These are phyloP conservation scores for Pogonognathellus flavescens DNA, from an alignment of 1,140 invertebrate species.

Conservation along the genomic window DNA sequence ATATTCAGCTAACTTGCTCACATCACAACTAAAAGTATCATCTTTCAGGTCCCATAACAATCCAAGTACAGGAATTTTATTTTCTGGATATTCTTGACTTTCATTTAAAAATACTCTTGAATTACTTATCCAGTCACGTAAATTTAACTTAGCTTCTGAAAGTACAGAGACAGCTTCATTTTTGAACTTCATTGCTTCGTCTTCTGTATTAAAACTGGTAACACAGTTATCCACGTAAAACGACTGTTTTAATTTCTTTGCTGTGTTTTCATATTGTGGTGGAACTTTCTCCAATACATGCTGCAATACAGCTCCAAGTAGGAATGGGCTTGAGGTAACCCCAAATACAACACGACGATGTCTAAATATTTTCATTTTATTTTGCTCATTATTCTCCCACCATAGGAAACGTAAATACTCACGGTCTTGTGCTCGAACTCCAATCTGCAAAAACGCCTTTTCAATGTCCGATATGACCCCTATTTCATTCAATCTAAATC, in stretches of 20 bases:
- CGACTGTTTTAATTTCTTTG: not conserved
- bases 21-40: not conserved
- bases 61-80: not conserved
- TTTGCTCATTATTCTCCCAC: slow-evolving; percentile 2
- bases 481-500: not conserved
- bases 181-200: not conserved
- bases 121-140: not conserved
- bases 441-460: slow-evolving; percentile 43
- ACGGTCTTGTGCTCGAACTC: slow-evolving; percentile 1
- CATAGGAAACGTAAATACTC: slow-evolving; percentile 40
- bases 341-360: slow-evolving; percentile 60
- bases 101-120: too few species aligned
- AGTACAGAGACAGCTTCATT: not conserved
- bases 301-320: slow-evolving; percentile 50
- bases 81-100: not conserved
- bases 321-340: slow-evolving; percentile 56
- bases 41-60: not conserved
- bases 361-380: slow-evolving; percentile 7
- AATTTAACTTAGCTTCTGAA: not conserved
- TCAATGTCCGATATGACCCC: slow-evolving; percentile 49
- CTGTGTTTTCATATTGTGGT: not conserved
- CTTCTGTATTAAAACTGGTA: not conserved
- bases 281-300: slow-evolving; percentile 49
- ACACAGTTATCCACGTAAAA: slow-evolving; percentile 61
- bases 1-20: not conserved